Evolutionary conservation across 2,888 invertebrate genomes (phyloP).

Genomic region (Melangyna quadrimaculata): DNA sequence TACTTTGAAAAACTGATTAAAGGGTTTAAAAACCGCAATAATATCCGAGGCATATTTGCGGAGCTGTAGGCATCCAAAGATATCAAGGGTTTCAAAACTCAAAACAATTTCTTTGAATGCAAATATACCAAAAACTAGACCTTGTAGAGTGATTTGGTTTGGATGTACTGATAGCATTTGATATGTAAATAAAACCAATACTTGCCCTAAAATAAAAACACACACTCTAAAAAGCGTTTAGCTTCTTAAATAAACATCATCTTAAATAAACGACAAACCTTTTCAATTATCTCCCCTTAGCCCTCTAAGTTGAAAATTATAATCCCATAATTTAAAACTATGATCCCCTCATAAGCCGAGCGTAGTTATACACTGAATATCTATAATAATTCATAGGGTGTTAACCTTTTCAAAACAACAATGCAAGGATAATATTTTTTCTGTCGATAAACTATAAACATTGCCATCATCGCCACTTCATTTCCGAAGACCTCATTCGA

Average conservation of each 20-base stretch:
- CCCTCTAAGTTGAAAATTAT: background rate
- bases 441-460: slow-evolving; percentile 47
- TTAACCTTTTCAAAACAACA: slow-evolving; percentile 64
- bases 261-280: slow-evolving; percentile 17
- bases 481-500: slow-evolving; percentile 19
- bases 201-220: background rate
- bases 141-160: too few relatives aligned
- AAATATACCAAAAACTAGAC: too few relatives aligned
- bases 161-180: too few relatives aligned
- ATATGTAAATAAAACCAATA: background rate
- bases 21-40: too few relatives aligned
- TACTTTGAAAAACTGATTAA: too few relatives aligned
- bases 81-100: too few relatives aligned
- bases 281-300: slow-evolving; percentile 12
- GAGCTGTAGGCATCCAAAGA: too few relatives aligned
- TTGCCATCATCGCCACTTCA: slow-evolving; percentile 43
- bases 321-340: slow-evolving; percentile 51
- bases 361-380: slow-evolving; percentile 31
- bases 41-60: too few relatives aligned
- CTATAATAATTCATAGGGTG: slow-evolving; percentile 67
- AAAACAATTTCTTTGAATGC: too few relatives aligned
- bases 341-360: slow-evolving; percentile 45
- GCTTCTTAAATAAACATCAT: slow-evolving; percentile 6
- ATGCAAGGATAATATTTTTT: slow-evolving; percentile 44
- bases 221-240: background rate